phyloP scores from a whole-genome alignment of 2,888 invertebrate genomes.

The Frankliniella fusca region DNA sequence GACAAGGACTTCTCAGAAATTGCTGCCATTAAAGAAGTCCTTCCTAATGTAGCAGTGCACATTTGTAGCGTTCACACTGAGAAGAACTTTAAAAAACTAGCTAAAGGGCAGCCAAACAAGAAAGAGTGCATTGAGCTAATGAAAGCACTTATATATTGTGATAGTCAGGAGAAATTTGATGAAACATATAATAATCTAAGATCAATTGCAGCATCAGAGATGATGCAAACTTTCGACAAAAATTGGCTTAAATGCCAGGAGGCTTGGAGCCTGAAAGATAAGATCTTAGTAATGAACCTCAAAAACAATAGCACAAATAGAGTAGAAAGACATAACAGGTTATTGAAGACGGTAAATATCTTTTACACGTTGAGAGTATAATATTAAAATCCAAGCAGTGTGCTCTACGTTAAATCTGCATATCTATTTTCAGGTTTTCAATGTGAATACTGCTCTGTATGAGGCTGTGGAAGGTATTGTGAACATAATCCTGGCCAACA shows the following conservation, averaged over 20 bases:
- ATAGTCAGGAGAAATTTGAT: too few relatives aligned
- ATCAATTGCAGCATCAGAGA: not conserved
- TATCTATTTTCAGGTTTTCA: not conserved
- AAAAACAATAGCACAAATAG: not conserved
- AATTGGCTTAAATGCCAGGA: not conserved
- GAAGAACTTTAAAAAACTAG: too few relatives aligned
- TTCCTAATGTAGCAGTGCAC: too few relatives aligned
- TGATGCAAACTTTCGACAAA: not conserved
- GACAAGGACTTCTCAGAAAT: too few relatives aligned
- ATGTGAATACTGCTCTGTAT: not conserved
- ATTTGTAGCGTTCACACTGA: too few relatives aligned
- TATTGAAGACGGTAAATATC: not conserved
- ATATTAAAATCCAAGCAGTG: not conserved
- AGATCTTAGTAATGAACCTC: not conserved
- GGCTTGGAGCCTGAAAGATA: constrained; percentile 6
- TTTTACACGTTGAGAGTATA: not conserved
- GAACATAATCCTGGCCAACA: not conserved
- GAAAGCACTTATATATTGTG: too few relatives aligned
- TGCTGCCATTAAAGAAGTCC: too few relatives aligned
- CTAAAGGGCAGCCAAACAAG: not conserved
- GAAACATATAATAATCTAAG: not conserved
- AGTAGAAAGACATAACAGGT: not conserved
- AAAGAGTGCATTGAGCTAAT: not conserved
- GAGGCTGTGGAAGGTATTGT: not conserved
- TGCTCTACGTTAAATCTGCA: not conserved